These are phyloP conservation scores for Cylas formicarius DNA, from an alignment of 1,140 invertebrate genomes.

Conservation along the genomic window DNA sequence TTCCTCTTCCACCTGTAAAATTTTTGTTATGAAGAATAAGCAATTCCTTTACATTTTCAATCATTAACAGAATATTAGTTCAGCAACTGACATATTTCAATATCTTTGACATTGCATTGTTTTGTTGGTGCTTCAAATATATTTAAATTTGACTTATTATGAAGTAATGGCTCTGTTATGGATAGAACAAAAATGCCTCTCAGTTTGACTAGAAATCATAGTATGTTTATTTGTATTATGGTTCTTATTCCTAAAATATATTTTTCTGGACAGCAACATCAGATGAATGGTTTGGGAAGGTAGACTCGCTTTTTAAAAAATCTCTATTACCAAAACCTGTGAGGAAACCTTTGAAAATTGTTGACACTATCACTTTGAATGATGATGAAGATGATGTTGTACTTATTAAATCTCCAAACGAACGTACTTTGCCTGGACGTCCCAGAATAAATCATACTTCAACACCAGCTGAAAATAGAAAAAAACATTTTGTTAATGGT, in stretches of 20 bases:
- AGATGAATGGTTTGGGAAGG: not conserved
- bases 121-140: too few species aligned
- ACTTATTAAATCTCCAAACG: slow-evolving; percentile 13
- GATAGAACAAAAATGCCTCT: too few species aligned
- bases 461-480: slow-evolving; percentile 13
- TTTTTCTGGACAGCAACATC: not conserved
- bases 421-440: not conserved
- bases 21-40: too few species aligned
- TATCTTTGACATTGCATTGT: too few species aligned
- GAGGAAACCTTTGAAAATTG: slow-evolving; percentile 3
- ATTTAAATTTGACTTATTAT: too few species aligned
- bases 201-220: too few species aligned
- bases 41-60: too few species aligned
- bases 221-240: not conserved
- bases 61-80: too few species aligned
- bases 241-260: slow-evolving; percentile 1
- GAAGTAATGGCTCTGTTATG: too few species aligned
- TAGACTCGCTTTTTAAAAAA: slow-evolving; percentile 4
- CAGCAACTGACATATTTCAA: too few species aligned
- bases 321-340: slow-evolving; percentile 3
- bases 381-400: slow-evolving; percentile 27
- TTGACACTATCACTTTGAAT: slow-evolving; percentile 16
- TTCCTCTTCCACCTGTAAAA: too few species aligned
- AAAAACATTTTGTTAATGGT: slow-evolving; percentile 1
- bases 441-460: slow-evolving; percentile 16